A percentile compares a stretch with the other conserved stretches of the same genome.
Conservation (phyloP, 1,140 invertebrate genomes). For the Dendrolimus punctatus region DNA sequence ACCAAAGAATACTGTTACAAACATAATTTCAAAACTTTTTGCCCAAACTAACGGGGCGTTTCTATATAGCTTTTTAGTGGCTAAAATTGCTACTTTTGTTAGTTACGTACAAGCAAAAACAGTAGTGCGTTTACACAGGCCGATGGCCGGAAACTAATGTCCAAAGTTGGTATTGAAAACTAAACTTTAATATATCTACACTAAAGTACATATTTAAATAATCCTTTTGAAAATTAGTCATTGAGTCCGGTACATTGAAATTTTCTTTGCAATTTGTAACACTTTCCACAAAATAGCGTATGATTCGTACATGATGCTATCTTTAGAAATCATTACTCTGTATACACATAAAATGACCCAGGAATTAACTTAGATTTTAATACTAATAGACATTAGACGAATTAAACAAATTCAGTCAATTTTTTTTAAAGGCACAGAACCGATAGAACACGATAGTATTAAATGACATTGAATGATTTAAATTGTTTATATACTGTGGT, state of each 20-base stretch:
- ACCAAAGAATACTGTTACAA: slow-evolving; percentile 3
- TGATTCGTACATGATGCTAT: neutral
- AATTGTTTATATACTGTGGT: too few species aligned
- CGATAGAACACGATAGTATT: too few species aligned
- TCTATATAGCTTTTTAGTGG: slow-evolving; percentile 21
- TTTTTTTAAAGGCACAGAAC: too few species aligned
- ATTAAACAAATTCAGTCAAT: too few species aligned
- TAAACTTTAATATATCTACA: neutral
- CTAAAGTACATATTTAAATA: too few species aligned
- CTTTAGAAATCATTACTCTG: too few species aligned
- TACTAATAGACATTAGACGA: too few species aligned
- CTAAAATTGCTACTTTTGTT: slow-evolving; percentile 18
- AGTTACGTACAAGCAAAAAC: slow-evolving; percentile 26
- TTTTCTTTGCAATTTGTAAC: slow-evolving; percentile 7
- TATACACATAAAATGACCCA: too few species aligned
- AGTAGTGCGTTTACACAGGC: slow-evolving; percentile 19
- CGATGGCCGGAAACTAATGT: slow-evolving; percentile 19
- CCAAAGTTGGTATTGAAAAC: neutral
- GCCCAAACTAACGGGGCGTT: slow-evolving; percentile 28
- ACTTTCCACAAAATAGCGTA: slow-evolving; percentile 5
- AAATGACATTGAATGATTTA: too few species aligned
- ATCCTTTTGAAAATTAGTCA: too few species aligned
- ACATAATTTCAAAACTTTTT: slow-evolving; percentile 26
- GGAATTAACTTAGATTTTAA: too few species aligned
- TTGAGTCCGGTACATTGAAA: too few species aligned